These are phyloP conservation scores for Perodicticus potto DNA, from an alignment of 2,797 vertebrate species.

Conservation along the genomic window DNA sequence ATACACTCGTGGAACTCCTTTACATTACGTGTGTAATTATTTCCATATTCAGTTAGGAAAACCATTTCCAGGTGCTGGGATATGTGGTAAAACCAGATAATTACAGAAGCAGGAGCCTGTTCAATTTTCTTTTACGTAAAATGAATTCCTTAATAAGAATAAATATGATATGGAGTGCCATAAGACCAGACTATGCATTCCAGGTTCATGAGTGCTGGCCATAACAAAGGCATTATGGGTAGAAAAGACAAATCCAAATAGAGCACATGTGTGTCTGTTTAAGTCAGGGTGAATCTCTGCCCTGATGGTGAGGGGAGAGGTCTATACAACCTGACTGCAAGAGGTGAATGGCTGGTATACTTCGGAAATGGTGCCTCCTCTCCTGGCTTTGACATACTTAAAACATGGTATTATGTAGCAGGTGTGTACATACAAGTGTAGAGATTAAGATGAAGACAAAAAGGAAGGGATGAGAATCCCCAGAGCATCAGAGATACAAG, in stretches of 20 bases:
- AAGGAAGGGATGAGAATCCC: background rate
- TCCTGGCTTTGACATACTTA: background rate
- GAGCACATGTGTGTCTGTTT: background rate
- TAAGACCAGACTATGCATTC: background rate
- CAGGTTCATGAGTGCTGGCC: background rate
- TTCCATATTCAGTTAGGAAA: background rate
- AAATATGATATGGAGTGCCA: background rate
- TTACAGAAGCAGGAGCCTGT: accelerated
- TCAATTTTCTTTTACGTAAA: background rate
- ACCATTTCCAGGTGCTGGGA: background rate
- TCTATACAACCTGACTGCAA: background rate
- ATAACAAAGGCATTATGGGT: background rate
- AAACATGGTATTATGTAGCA: background rate
- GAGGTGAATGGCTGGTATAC: accelerated
- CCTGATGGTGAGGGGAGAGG: background rate
- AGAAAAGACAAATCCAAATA: background rate
- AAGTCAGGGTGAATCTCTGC: background rate
- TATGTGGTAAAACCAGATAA: background rate
- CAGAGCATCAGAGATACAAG: background rate
- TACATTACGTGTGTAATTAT: background rate
- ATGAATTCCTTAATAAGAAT: background rate
- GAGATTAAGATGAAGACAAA: background rate
- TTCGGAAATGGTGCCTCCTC: background rate
- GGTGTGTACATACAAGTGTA: background rate
- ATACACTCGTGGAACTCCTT: background rate